Conservation (phyloP, 1,140 invertebrate species). For the Drosophila arizonae region DNA sequence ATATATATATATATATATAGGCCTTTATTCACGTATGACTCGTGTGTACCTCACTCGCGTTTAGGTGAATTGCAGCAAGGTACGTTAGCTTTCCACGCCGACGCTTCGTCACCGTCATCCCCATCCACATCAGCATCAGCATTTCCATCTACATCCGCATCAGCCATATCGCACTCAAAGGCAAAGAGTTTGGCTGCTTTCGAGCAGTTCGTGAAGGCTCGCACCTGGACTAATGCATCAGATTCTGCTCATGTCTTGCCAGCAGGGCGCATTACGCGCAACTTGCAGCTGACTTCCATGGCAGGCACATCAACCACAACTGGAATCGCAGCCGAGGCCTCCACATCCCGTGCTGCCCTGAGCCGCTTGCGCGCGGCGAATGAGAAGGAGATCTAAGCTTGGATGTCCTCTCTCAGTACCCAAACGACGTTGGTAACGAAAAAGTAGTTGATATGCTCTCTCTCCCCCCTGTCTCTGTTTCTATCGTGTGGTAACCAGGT, state of each 20-base stretch:
- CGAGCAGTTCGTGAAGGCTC: slow-evolving; percentile 65
- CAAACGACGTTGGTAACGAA: slow-evolving; percentile 44
- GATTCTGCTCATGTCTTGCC: slow-evolving; percentile 66
- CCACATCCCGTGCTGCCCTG: slow-evolving; percentile 29
- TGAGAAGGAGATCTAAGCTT: slow-evolving; percentile 63
- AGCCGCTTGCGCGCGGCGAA: slow-evolving; percentile 27
- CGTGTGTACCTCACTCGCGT: slow-evolving; percentile 57
- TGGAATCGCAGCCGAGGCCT: slow-evolving; percentile 27
- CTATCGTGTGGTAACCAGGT: slow-evolving; percentile 67
- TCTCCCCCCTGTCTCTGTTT: slow-evolving; percentile 33
- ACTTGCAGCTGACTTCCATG: slow-evolving; percentile 44
- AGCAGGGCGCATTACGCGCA: slow-evolving; percentile 66
- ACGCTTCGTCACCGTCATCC: slow-evolving; percentile 40
- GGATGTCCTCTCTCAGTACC: slow-evolving; percentile 2
- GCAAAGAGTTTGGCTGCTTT: slow-evolving; percentile 68
- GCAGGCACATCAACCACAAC: slow-evolving; percentile 20
- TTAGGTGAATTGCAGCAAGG: slow-evolving; percentile 79
- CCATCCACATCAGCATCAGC: slow-evolving; percentile 41
- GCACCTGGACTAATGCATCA: slow-evolving; percentile 60
- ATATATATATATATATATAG: slow-evolving; percentile 6
- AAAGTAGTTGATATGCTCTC: slow-evolving; percentile 23
- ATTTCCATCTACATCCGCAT: slow-evolving; percentile 53
- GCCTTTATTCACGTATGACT: slow-evolving; percentile 29
- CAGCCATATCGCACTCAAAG: slow-evolving; percentile 53
- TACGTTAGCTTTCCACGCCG: slow-evolving; percentile 64